A percentile compares a stretch with the other conserved stretches of the same genome.
Evolutionary conservation across 1,140 invertebrate genomes (phyloP).

Genomic region (Drosophila ananassae): DNA sequence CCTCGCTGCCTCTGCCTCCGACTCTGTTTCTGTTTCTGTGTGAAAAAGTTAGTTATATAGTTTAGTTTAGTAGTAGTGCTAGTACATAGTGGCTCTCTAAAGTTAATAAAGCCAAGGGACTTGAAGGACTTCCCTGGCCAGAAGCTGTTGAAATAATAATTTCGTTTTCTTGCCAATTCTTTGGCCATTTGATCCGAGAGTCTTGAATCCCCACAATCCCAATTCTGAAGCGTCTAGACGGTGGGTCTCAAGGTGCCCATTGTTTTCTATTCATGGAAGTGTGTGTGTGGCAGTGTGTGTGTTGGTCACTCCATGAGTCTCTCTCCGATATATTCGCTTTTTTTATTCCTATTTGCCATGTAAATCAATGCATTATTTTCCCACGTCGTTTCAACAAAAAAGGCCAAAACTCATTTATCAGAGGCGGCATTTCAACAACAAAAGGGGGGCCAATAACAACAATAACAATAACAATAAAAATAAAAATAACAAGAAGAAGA

Average conservation of each 20-base stretch:
- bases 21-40: too few relatives aligned
- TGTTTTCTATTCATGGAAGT: conserved; percentile 11
- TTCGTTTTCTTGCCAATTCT: not conserved
- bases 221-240: conserved; percentile 22
- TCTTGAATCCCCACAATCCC: conserved; percentile 16
- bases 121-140: not conserved
- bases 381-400: conserved; percentile 72
- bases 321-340: too few relatives aligned
- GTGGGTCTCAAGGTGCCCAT: conserved; percentile 29
- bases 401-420: conserved; percentile 75
- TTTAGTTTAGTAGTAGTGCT: too few relatives aligned
- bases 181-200: conserved; percentile 14
- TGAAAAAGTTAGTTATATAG: too few relatives aligned
- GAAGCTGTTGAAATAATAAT: not conserved
- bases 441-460: conserved; percentile 32
- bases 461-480: conserved; percentile 12
- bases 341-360: conserved; percentile 43
- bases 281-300: not conserved
- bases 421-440: conserved; percentile 71
- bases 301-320: too few relatives aligned
- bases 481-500: conserved; percentile 10
- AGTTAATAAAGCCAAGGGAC: not conserved
- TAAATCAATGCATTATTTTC: conserved; percentile 74
- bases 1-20: too few relatives aligned
- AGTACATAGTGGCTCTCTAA: too few relatives aligned